These are phyloP conservation scores for Phrynocephalus forsythii DNA, from an alignment of 2,797 vertebrate genomes.

Conservation along the genomic window DNA sequence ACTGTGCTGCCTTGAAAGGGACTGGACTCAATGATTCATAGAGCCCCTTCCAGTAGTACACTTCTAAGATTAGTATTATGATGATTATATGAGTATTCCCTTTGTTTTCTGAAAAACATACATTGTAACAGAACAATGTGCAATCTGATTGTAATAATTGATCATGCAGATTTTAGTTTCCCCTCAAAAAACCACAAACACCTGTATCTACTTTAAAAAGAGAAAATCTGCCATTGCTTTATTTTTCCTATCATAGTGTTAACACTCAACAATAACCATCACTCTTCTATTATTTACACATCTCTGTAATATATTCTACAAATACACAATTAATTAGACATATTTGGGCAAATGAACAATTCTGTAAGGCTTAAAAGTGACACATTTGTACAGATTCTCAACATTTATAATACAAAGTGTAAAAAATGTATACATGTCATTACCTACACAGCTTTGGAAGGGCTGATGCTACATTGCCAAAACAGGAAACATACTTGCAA, in stretches of 20 bases:
- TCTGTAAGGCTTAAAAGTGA: constrained; percentile 67
- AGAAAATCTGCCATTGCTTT: constrained; percentile 75
- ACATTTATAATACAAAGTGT: constrained; percentile 65
- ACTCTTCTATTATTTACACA: constrained; percentile 80
- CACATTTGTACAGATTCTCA: constrained; percentile 74
- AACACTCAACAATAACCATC: constrained; percentile 76
- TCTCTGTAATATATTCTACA: constrained; percentile 85
- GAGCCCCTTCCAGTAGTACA: too few species aligned
- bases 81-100: background rate
- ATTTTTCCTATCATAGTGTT: constrained; percentile 80
- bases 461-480: constrained; percentile 80
- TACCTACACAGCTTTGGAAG: constrained; percentile 82
- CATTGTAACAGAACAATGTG: background rate
- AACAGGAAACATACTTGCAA: constrained; percentile 83
- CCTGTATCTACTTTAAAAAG: constrained; percentile 40
- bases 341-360: constrained; percentile 75
- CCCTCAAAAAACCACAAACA: constrained; percentile 11
- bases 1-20: too few species aligned
- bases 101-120: background rate
- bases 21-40: too few species aligned
- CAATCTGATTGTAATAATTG: background rate
- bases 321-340: constrained; percentile 85
- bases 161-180: constrained; percentile 1
- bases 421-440: constrained; percentile 83
- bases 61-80: too few species aligned